Percentiles rank a stretch among this genome's conserved stretches.
phyloP scores from a whole-genome alignment of 1,140 invertebrate genomes.

The Cydia splendana region DNA sequence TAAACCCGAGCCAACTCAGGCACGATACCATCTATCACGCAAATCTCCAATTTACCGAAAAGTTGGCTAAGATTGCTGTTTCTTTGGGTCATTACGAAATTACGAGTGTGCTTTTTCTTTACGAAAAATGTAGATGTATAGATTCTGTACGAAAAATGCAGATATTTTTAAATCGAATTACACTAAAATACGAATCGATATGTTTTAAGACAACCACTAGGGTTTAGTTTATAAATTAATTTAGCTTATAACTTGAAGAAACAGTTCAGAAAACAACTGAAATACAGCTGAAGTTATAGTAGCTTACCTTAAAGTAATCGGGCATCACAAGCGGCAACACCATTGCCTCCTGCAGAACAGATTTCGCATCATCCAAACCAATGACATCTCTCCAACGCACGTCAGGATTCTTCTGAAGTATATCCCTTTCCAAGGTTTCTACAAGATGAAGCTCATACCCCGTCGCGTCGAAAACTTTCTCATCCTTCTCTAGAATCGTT shows the following conservation, averaged over 20 bases:
- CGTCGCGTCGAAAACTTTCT: slow-evolving; percentile 85
- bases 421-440: slow-evolving; percentile 94
- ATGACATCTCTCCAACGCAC: slow-evolving; percentile 98
- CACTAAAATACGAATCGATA: too few species aligned
- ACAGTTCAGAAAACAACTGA: too few species aligned
- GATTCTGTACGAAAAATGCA: background rate
- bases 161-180: background rate
- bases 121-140: background rate
- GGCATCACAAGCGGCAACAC: slow-evolving; percentile 98
- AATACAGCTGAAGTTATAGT: background rate
- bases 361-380: slow-evolving; percentile 96
- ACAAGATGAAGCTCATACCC: slow-evolving; percentile 91
- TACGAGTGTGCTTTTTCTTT: background rate
- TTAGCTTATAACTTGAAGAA: too few species aligned
- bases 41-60: slow-evolving; percentile 23
- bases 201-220: too few species aligned
- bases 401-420: slow-evolving; percentile 97
- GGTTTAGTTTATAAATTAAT: too few species aligned
- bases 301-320: slow-evolving; percentile 94
- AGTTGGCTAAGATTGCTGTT: slow-evolving; percentile 11
- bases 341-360: slow-evolving; percentile 97
- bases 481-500: slow-evolving; percentile 75
- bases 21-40: slow-evolving; percentile 27
- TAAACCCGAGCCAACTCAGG: background rate
- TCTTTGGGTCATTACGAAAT: slow-evolving; percentile 14